A percentile compares a stretch with the other conserved stretches of the same genome.
Conservation (phyloP, 2,888 invertebrate genomes). For the Leistus spinibarbis region DNA sequence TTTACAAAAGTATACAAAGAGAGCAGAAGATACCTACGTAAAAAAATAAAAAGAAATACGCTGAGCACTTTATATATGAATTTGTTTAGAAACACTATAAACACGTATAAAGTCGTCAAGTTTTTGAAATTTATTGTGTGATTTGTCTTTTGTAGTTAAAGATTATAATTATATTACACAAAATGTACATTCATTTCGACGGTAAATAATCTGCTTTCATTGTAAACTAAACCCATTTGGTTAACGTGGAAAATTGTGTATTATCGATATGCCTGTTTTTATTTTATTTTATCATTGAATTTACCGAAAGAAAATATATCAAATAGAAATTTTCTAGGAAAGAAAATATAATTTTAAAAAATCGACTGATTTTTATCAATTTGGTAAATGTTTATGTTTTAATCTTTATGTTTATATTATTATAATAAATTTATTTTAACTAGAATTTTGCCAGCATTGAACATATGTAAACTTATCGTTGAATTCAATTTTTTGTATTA, state of each 20-base stretch:
- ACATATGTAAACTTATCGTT: slow-evolving; percentile 39
- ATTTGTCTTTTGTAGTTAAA: slow-evolving; percentile 10
- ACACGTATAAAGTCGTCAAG: background rate
- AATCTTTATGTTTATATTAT: slow-evolving; percentile 13
- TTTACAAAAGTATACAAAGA: slow-evolving; percentile 21
- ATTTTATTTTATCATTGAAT: slow-evolving; percentile 8
- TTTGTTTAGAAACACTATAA: background rate
- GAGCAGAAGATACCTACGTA: slow-evolving; percentile 15
- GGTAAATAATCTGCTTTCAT: slow-evolving; percentile 30
- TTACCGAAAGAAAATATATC: background rate
- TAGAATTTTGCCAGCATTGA: slow-evolving; percentile 28
- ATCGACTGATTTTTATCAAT: background rate
- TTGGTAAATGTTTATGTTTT: slow-evolving; percentile 33
- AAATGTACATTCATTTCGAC: slow-evolving; percentile 2
- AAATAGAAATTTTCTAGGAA: background rate
- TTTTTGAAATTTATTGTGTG: slow-evolving; percentile 5
- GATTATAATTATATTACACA: background rate
- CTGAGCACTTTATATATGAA: slow-evolving; percentile 14
- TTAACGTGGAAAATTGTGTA: slow-evolving; percentile 24
- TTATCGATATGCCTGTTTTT: slow-evolving; percentile 22
- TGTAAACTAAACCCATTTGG: slow-evolving; percentile 23
- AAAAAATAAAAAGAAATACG: slow-evolving; percentile 4
- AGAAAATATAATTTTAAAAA: background rate
- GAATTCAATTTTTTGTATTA: slow-evolving; percentile 35
- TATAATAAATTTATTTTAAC: slow-evolving; percentile 15